phyloP scores from a whole-genome alignment of 2,888 invertebrate species.

The Hydrotaea diabolus region DNA sequence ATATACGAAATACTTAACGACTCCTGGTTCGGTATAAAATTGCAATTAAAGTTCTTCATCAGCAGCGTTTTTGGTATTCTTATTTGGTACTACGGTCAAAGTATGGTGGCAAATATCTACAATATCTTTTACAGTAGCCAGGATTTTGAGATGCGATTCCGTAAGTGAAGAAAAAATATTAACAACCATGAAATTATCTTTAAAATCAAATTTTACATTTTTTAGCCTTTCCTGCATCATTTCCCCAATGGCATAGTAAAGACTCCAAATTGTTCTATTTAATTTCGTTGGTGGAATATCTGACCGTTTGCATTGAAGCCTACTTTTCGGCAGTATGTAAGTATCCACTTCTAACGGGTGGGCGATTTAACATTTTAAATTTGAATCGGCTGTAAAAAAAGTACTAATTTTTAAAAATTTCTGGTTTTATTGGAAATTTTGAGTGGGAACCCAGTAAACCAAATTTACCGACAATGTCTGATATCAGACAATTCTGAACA shows the following conservation, averaged over 20 bases:
- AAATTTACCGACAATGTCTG: no score
- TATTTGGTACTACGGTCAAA: slow-evolving; percentile 39
- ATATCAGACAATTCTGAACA: no score
- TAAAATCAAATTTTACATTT: neutral
- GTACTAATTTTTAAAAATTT: no score
- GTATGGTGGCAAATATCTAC: slow-evolving; percentile 41
- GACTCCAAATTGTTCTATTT: slow-evolving; percentile 51
- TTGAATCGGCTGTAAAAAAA: no score
- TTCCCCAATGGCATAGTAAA: slow-evolving; percentile 58
- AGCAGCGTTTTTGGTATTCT: slow-evolving; percentile 7
- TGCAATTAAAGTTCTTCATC: slow-evolving; percentile 42
- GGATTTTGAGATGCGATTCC: slow-evolving; percentile 46
- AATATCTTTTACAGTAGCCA: slow-evolving; percentile 24
- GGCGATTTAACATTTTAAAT: no score
- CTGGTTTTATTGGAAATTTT: no score
- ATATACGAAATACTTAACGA: slow-evolving; percentile 45
- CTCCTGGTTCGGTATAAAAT: slow-evolving; percentile 53
- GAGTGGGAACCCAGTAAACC: no score
- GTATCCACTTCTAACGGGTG: slow-evolving; percentile 16
- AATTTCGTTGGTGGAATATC: slow-evolving; percentile 41
- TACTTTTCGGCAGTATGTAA: slow-evolving; percentile 51
- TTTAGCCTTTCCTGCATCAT: slow-evolving; percentile 53
- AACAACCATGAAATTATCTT: neutral
- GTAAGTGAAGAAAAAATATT: slow-evolving; percentile 27
- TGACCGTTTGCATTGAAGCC: slow-evolving; percentile 28